phyloP scores from a whole-genome alignment of 2,797 vertebrate genomes.

The Vireo griseus region DNA sequence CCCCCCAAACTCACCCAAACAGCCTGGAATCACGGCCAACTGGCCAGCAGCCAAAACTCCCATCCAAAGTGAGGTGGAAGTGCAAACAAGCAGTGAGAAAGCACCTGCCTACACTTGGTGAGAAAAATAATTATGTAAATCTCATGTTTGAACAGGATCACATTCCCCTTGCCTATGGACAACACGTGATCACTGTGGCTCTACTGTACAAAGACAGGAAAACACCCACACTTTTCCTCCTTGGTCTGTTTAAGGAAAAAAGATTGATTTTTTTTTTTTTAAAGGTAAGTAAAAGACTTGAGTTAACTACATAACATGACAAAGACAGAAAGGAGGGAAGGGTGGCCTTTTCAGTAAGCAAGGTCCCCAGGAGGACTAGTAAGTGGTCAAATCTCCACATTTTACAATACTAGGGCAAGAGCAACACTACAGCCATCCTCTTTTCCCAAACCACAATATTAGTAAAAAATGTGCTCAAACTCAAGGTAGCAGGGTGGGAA shows the following conservation, averaged over 20 bases:
- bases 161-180: background rate
- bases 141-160: background rate
- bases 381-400: background rate
- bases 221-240: background rate
- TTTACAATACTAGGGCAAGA: background rate
- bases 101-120: background rate
- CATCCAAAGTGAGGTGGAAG: background rate
- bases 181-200: background rate
- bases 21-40: background rate
- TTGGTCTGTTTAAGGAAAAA: background rate
- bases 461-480: background rate
- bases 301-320: background rate
- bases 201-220: background rate
- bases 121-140: background rate
- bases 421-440: background rate
- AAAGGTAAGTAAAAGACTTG: background rate
- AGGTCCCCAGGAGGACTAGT: background rate
- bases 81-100: background rate
- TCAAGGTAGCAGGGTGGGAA: background rate
- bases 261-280: rapidly evolving
- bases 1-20: background rate
- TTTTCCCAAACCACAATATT: background rate
- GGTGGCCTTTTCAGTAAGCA: background rate
- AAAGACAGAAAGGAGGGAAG: background rate
- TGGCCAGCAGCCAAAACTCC: background rate